A percentile compares a stretch with the other conserved stretches of the same genome.
phyloP scores from a whole-genome alignment of 1,140 invertebrate genomes.

The Eriocheir sinensis region DNA sequence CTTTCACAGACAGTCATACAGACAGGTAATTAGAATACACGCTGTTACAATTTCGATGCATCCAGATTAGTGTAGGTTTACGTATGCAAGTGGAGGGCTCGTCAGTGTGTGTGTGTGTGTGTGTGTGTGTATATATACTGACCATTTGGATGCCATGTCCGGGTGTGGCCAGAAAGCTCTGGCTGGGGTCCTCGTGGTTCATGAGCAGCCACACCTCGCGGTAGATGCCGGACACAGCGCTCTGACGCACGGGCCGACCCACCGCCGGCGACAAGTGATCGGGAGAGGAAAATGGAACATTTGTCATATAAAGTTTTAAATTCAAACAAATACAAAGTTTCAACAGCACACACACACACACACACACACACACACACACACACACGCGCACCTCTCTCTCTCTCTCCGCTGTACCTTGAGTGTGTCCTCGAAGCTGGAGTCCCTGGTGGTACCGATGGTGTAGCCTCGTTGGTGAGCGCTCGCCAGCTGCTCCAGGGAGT shows the following conservation, averaged over 20 bases:
- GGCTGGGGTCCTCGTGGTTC: conserved; percentile 50
- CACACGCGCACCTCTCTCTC: too few species aligned
- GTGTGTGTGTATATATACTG: conserved; percentile 4
- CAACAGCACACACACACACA: conserved; percentile 23
- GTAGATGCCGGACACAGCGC: conserved; percentile 37
- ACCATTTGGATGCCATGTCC: conserved; percentile 49
- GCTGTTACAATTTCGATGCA: not conserved
- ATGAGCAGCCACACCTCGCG: conserved; percentile 67
- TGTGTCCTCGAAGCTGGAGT: conserved; percentile 59
- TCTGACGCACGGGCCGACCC: too few species aligned
- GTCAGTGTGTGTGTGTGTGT: conserved; percentile 16
- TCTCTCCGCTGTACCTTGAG: conserved; percentile 38
- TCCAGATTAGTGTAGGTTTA: not conserved
- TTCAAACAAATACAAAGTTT: too few species aligned
- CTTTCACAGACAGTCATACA: too few species aligned
- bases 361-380: not conserved
- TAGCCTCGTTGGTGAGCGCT: conserved; percentile 31
- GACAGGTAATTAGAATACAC: too few species aligned
- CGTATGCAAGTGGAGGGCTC: too few species aligned
- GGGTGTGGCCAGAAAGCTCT: conserved; percentile 44
- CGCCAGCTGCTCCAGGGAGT: conserved; percentile 47
- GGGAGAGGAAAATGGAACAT: too few species aligned
- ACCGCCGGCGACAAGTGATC: too few species aligned
- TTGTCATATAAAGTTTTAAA: too few species aligned
- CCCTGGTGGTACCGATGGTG: conserved; percentile 55